Percentiles rank a stretch among this genome's conserved stretches.
These are phyloP conservation scores for Galerucella calmariensis DNA, from an alignment of 2,888 invertebrate species.

Conservation along the genomic window DNA sequence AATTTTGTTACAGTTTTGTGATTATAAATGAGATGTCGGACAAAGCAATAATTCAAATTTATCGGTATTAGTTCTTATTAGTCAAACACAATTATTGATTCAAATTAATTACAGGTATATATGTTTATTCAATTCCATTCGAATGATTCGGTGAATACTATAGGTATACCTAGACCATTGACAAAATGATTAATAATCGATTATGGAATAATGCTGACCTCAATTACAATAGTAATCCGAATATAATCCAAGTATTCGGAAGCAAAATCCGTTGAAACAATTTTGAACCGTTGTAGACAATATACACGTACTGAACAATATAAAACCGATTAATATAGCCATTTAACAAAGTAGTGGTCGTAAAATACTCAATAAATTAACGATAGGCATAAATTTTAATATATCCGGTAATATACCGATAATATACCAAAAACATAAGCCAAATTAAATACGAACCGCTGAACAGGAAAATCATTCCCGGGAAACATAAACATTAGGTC, in stretches of 20 bases:
- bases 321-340: conserved; percentile 28
- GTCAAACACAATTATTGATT: background rate
- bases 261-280: conserved; percentile 13
- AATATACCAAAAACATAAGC: conserved; percentile 49
- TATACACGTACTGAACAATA: conserved; percentile 5
- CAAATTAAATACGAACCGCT: conserved; percentile 41
- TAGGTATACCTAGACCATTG: background rate
- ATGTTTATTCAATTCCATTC: background rate
- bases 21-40: background rate
- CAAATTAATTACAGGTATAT: background rate
- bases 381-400: conserved; percentile 50
- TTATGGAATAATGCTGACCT: conserved; percentile 10
- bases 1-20: too few species aligned
- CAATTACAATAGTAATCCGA: conserved; percentile 19
- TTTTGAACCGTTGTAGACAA: conserved; percentile 26
- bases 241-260: conserved; percentile 21
- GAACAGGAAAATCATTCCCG: conserved; percentile 30
- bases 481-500: too few species aligned
- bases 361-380: conserved; percentile 44
- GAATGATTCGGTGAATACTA: conserved; percentile 9
- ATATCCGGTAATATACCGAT: conserved; percentile 46
- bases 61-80: background rate
- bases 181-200: conserved; percentile 14
- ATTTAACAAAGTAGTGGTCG: conserved; percentile 17
- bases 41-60: too few species aligned